These are phyloP conservation scores for Dicentrarchus labrax DNA, from an alignment of 2,113 vertebrate genomes.

Conservation along the genomic window DNA sequence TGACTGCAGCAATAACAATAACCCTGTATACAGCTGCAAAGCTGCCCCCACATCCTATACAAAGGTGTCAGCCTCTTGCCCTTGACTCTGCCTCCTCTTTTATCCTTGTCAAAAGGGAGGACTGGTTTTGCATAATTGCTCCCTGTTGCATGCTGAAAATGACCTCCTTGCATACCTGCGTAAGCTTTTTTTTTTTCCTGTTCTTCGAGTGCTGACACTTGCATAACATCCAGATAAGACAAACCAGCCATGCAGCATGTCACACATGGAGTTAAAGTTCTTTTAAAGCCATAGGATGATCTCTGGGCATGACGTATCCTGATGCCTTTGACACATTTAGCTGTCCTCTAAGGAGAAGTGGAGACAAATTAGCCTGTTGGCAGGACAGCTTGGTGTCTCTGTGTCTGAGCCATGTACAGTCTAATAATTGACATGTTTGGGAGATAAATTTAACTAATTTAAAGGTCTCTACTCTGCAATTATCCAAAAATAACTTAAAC, in stretches of 20 bases:
- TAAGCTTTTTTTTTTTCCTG: background rate
- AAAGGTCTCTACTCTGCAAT: slow-evolving; percentile 28
- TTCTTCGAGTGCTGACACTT: slow-evolving; percentile 47
- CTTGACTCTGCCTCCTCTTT: slow-evolving; percentile 67
- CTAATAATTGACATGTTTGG: slow-evolving; percentile 13
- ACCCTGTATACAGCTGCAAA: slow-evolving; percentile 37
- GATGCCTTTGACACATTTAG: slow-evolving; percentile 20
- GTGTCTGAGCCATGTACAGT: background rate
- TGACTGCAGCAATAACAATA: slow-evolving; percentile 69
- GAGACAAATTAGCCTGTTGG: slow-evolving; percentile 18
- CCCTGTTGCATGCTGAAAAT: slow-evolving; percentile 55
- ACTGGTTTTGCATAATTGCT: slow-evolving; percentile 67
- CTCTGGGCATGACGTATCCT: background rate
- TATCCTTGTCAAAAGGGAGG: slow-evolving; percentile 63
- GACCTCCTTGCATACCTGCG: slow-evolving; percentile 24
- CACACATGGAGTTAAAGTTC: slow-evolving; percentile 44
- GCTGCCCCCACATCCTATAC: slow-evolving; percentile 34
- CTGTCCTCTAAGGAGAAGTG: background rate
- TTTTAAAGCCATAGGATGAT: slow-evolving; percentile 39
- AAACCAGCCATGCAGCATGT: slow-evolving; percentile 44
- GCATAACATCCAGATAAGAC: slow-evolving; percentile 69
- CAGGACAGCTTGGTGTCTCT: slow-evolving; percentile 5
- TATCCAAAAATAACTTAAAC: background rate
- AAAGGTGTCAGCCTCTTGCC: slow-evolving; percentile 68
- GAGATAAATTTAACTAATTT: slow-evolving; percentile 5